A percentile compares a stretch with the other conserved stretches of the same genome.
Evolutionary conservation across 1,140 invertebrate species (phyloP).

Genomic region (Dendrolimus kikuchii): DNA sequence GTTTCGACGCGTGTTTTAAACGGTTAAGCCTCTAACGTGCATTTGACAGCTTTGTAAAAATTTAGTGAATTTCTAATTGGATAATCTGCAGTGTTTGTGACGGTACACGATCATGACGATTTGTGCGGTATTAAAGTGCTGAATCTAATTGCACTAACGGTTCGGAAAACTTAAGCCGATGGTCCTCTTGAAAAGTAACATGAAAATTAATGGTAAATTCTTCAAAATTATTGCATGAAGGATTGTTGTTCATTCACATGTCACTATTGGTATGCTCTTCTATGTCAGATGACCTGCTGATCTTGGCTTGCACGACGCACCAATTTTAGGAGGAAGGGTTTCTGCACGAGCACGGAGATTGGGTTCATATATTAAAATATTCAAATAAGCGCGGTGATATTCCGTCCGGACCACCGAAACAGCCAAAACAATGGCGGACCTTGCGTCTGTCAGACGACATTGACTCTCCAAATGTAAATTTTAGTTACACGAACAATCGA

Average conservation of each 20-base stretch:
- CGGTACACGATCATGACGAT: conserved; percentile 46
- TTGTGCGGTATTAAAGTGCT: conserved; percentile 33
- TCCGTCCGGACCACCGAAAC: conserved; percentile 49
- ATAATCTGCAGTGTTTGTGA: conserved; percentile 59
- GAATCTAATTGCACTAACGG: conserved; percentile 26
- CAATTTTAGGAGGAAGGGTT: conserved; percentile 13
- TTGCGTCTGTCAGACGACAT: conserved; percentile 52
- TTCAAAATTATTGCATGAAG: conserved; percentile 49
- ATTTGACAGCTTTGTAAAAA: conserved; percentile 44
- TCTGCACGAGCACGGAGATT: conserved; percentile 17
- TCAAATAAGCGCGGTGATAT: conserved; percentile 28
- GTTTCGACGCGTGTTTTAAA: conserved; percentile 21
- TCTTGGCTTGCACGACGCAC: conserved; percentile 65
- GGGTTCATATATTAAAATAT: conserved; percentile 36
- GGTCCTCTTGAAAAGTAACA: conserved; percentile 69
- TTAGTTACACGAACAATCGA: conserved; percentile 56
- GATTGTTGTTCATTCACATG: conserved; percentile 31
- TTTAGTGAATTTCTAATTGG: conserved; percentile 41
- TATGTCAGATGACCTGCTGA: conserved; percentile 51
- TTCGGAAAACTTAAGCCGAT: conserved; percentile 51
- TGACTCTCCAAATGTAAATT: conserved; percentile 63
- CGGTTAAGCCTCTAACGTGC: conserved; percentile 17
- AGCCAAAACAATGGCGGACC: conserved; percentile 60
- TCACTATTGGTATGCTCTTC: conserved; percentile 31
- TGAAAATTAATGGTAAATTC: conserved; percentile 69